Evolutionary conservation across 2,888 invertebrate genomes (phyloP), one percentile per base, ranked within the genome.

Genomic region (Drosophila emarginata): DNA sequence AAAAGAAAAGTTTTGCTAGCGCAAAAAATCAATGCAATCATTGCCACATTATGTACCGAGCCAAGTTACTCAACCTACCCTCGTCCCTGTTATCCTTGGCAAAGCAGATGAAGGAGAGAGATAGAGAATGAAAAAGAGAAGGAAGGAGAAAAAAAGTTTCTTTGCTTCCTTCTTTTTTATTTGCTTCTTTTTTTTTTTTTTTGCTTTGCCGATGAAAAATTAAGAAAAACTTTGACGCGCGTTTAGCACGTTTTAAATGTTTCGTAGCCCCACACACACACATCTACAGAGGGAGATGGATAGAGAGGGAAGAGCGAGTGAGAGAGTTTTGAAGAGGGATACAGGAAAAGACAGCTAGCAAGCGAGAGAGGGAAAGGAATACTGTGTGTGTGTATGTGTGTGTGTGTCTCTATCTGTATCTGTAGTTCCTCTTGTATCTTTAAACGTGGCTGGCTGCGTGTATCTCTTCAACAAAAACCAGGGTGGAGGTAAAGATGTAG

Each of bases 231-330:
- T 87, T 85, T 87, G 83, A 78, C 83, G 87, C 85, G 85, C 87
- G 83, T 86, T 86, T 87, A 86, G 86, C 85, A 84, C 84, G 87
- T 87, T 85, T 85, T 87, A 87, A 85, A 85, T 85, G 84, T 84
- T 85, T 78, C 79, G 74, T 67, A 74, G 75, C 75, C 69, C 71
- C 68, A 62, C 67, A 36, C 67, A 65, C 69, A 64, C 64, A 54
- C 23, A 40, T 50, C 64, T 32, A 59, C 21, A 56, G 54, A 64
- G 39, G 52, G 59, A 57, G 40, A 45, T 11, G 39, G 18, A 45
- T 45, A 45, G 45, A 45, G 40, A 45, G n/a, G n/a, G n/a, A n/a
- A n/a, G n/a, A n/a, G n/a, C n/a, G n/a, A n/a, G n/a, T 28, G 28
- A 32, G 32, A 32, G 32, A 32, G 32, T 32, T 9, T 14, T 4